Evolutionary conservation across 1,140 invertebrate genomes (phyloP), one percentile per base, ranked within the genome.

Genomic region (Caenorhabditis brenneri): DNA sequence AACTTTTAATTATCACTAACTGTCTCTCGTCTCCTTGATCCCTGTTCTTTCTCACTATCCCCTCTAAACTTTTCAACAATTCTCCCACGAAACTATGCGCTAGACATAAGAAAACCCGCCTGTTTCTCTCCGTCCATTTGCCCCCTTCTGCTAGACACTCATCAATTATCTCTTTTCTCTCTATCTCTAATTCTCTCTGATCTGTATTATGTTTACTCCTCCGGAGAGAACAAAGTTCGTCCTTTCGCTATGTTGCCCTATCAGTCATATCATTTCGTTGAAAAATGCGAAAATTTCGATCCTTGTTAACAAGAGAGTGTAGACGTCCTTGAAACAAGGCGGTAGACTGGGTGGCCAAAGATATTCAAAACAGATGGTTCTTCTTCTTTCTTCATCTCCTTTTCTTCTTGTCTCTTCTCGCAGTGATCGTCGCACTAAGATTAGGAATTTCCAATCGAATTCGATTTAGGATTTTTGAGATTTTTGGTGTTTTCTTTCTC

Each of bases 171-270:
- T 74, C 36, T 74, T 42, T 24, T 31, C 65, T 31, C 36, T 27
- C 65, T 22, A 3, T 39, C 36, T 74, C 36, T 74, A 10, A 65
- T 39, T 42, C 58, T 65, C 58, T 29, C 27, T 29, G 5, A 27
- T 9, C 7, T 55, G 22, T 55, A 27, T 2, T 65, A 36, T 22
- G 31, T 65, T 33, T 36, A 19, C 6, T 36, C 12, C n/a, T n/a
- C n/a, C n/a, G n/a, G 58, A 42, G n/a, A 74, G 65, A 74, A 74
- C 65, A 74, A 74, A 74, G 65, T 74, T 74, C 65, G 36, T n/a
- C 29, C 15, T 36, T 10, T 24, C 53, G 22, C 27, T 12, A n/a
- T n/a, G n/a, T n/a, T n/a, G n/a, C n/a, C n/a, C 53, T 65, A 65
- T 65, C 58, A 65, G 58, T 74, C 22, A 15, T 42, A 74, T 39